phyloP scores from a whole-genome alignment of 2,888 invertebrate species.

The Tetragonisca angustula region DNA sequence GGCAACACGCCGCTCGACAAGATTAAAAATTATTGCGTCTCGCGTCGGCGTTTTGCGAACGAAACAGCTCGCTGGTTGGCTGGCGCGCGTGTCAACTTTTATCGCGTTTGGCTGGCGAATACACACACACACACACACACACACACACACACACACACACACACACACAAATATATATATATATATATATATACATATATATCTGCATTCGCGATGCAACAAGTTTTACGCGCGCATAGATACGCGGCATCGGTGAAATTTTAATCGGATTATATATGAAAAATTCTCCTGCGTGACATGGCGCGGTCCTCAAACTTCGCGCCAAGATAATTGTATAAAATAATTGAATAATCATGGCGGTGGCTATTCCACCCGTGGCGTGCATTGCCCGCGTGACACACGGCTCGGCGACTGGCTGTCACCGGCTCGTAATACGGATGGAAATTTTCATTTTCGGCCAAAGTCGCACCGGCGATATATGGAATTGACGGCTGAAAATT shows the following conservation, averaged over 20 bases:
- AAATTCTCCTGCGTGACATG: constrained; percentile 21
- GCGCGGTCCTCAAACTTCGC: constrained; percentile 37
- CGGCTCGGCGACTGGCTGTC: constrained; percentile 5
- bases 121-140: too few species aligned
- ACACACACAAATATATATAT: too few species aligned
- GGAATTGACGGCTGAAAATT: constrained; percentile 33
- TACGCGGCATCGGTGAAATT: constrained; percentile 50
- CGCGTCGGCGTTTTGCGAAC: background rate
- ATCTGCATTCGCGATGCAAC: constrained; percentile 44
- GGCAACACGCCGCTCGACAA: constrained; percentile 13
- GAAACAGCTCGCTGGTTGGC: too few species aligned
- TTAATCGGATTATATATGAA: constrained; percentile 56
- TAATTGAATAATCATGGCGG: constrained; percentile 52
- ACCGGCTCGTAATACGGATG: constrained; percentile 32
- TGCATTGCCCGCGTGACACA: background rate
- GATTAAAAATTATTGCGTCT: constrained; percentile 42
- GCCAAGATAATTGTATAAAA: constrained; percentile 45
- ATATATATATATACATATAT: constrained; percentile 3
- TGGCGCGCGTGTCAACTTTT: constrained; percentile 16
- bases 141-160: too few species aligned
- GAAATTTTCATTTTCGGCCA: constrained; percentile 42
- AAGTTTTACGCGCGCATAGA: constrained; percentile 50
- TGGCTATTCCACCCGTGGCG: background rate
- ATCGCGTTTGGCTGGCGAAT: constrained; percentile 11
- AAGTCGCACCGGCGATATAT: constrained; percentile 15